These are phyloP conservation scores for Hyperopisus bebe DNA, from an alignment of 2,113 vertebrate species.

Conservation along the genomic window DNA sequence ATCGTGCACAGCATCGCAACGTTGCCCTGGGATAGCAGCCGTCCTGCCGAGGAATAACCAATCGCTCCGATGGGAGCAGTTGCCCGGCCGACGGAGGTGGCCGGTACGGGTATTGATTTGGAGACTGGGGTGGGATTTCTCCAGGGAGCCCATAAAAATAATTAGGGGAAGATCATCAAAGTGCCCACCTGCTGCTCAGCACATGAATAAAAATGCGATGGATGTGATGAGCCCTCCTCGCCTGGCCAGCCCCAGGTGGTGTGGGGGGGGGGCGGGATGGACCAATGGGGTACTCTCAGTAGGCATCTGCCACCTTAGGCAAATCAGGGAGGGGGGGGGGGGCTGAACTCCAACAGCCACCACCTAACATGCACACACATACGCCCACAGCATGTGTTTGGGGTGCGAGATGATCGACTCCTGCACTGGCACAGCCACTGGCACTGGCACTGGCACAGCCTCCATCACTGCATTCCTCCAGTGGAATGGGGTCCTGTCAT, in stretches of 20 bases:
- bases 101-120: constrained; percentile 61
- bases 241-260: neutral
- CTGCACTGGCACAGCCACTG: neutral
- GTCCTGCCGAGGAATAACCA: constrained; percentile 51
- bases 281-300: neutral
- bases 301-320: neutral
- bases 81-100: constrained; percentile 52
- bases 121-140: constrained; percentile 59
- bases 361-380: neutral
- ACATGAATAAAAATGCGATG: constrained; percentile 58
- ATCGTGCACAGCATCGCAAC: constrained; percentile 38
- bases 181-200: constrained; percentile 57
- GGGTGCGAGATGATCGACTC: neutral
- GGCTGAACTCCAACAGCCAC: neutral
- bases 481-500: neutral
- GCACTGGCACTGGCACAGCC: neutral
- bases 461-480: neutral
- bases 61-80: constrained; percentile 61
- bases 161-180: constrained; percentile 69
- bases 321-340: neutral
- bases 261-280: neutral
- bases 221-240: constrained; percentile 39
- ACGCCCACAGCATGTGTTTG: neutral
- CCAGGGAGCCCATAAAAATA: constrained; percentile 67
- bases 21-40: constrained; percentile 59